Percentiles rank a stretch among this genome's conserved stretches.
Evolutionary conservation across 2,888 invertebrate species (phyloP).

Genomic region (Isoperla grammatica): DNA sequence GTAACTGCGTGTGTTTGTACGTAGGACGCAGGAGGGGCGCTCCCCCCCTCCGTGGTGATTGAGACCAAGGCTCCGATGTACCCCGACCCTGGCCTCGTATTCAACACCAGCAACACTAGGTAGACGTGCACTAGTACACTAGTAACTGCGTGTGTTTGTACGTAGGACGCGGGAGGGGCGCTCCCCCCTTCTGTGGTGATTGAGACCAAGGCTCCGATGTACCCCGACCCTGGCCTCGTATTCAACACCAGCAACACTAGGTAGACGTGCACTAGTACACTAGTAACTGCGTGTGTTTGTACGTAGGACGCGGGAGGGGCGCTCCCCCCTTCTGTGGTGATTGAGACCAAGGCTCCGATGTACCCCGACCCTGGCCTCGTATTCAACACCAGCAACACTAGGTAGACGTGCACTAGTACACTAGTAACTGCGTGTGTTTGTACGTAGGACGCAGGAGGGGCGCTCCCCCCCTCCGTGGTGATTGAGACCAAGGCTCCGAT

Average conservation of each 20-base stretch:
- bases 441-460: constrained; percentile 76
- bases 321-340: constrained; percentile 68
- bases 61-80: constrained; percentile 49
- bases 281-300: too few species aligned
- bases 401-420: too few species aligned
- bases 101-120: constrained; percentile 76
- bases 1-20: constrained; percentile 33
- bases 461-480: constrained; percentile 69
- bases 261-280: too few species aligned
- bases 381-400: constrained; percentile 72
- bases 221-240: constrained; percentile 46
- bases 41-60: constrained; percentile 68
- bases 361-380: constrained; percentile 46
- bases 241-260: constrained; percentile 75
- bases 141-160: too few species aligned
- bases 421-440: too few species aligned
- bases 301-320: constrained; percentile 79
- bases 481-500: constrained; percentile 51
- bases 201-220: constrained; percentile 49
- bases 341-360: constrained; percentile 50
- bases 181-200: constrained; percentile 70
- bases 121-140: too few species aligned
- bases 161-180: constrained; percentile 78
- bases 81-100: constrained; percentile 47
- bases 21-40: constrained; percentile 79